Percentiles rank a stretch among this genome's conserved stretches.
phyloP scores from a whole-genome alignment of 2,888 invertebrate genomes.

The Matsumyia berberina region DNA sequence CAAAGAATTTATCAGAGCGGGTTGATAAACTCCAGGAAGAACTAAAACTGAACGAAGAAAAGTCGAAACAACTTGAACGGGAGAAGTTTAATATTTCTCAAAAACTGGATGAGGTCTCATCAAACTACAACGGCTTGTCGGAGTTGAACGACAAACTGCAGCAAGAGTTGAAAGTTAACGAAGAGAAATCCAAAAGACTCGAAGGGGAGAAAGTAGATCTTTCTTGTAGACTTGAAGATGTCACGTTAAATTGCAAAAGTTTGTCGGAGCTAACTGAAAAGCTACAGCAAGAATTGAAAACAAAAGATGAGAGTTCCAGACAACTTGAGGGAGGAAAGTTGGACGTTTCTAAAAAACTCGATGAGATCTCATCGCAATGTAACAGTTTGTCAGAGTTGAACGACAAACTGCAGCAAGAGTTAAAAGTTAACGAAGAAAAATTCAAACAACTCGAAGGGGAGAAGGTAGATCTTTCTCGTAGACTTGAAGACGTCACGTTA shows the following conservation, averaged over 20 bases:
- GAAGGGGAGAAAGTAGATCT: slow-evolving; percentile 68
- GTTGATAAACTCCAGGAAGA: slow-evolving; percentile 87
- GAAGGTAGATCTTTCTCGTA: slow-evolving; percentile 85
- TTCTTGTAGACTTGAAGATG: slow-evolving; percentile 78
- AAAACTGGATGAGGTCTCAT: slow-evolving; percentile 85
- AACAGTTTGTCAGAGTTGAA: slow-evolving; percentile 78
- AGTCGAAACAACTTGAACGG: slow-evolving; percentile 85
- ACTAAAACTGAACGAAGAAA: slow-evolving; percentile 86
- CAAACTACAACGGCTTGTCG: slow-evolving; percentile 79
- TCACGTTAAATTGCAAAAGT: slow-evolving; percentile 70
- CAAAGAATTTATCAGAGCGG: slow-evolving; percentile 84
- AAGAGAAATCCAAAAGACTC: slow-evolving; percentile 83
- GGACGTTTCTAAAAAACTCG: slow-evolving; percentile 71
- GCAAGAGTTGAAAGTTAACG: slow-evolving; percentile 86
- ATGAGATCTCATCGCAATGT: slow-evolving; percentile 84
- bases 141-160: slow-evolving; percentile 84
- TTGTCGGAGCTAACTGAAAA: slow-evolving; percentile 76
- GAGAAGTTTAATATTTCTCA: slow-evolving; percentile 84
- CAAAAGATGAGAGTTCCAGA: slow-evolving; percentile 15
- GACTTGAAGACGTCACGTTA: slow-evolving; percentile 85
- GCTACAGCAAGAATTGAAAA: slow-evolving; percentile 27
- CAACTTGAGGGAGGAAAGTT: slow-evolving; percentile 76
- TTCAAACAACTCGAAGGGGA: slow-evolving; percentile 85
- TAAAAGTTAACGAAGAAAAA: slow-evolving; percentile 85
- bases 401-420: slow-evolving; percentile 77